These are phyloP conservation scores for Orbicella faveolata DNA, from an alignment of 64 coral and sea anemone species.

Conservation along the genomic window DNA sequence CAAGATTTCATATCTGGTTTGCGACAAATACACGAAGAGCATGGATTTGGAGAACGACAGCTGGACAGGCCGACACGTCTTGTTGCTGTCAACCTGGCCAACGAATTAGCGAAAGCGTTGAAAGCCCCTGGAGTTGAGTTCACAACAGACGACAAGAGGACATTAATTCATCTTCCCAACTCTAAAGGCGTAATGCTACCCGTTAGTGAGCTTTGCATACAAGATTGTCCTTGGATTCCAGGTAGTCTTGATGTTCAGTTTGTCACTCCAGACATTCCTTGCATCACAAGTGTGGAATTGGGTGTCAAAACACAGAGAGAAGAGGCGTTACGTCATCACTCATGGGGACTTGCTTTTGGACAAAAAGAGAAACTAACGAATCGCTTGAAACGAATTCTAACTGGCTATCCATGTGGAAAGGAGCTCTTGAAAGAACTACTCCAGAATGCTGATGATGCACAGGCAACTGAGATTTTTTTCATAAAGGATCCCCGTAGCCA, in stretches of 20 bases:
- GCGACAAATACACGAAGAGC: background rate
- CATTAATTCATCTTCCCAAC: slow-evolving; percentile 40
- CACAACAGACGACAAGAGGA: background rate
- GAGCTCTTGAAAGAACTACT: slow-evolving; percentile 82
- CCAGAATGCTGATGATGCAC: slow-evolving; percentile 88
- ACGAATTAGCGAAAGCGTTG: background rate
- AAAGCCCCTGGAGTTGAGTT: background rate
- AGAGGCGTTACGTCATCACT: slow-evolving; percentile 28
- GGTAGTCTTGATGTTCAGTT: slow-evolving; percentile 38
- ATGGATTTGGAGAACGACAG: background rate
- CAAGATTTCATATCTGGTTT: background rate
- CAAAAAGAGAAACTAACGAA: slow-evolving; percentile 83
- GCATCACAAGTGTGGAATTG: background rate
- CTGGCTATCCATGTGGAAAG: slow-evolving; percentile 66
- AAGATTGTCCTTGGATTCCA: slow-evolving; percentile 73
- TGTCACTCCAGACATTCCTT: slow-evolving; percentile 21
- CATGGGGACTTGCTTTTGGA: slow-evolving; percentile 58
- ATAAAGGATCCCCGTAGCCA: slow-evolving; percentile 66
- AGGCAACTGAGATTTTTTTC: slow-evolving; percentile 76
- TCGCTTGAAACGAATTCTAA: slow-evolving; percentile 69
- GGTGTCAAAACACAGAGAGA: slow-evolving; percentile 64
- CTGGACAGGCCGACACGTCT: background rate
- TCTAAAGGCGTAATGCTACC: slow-evolving; percentile 22
- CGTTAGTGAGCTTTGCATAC: slow-evolving; percentile 36
- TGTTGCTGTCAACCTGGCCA: background rate